Conservation (phyloP, 2,888 invertebrate species). For the Diaphora mendica region DNA sequence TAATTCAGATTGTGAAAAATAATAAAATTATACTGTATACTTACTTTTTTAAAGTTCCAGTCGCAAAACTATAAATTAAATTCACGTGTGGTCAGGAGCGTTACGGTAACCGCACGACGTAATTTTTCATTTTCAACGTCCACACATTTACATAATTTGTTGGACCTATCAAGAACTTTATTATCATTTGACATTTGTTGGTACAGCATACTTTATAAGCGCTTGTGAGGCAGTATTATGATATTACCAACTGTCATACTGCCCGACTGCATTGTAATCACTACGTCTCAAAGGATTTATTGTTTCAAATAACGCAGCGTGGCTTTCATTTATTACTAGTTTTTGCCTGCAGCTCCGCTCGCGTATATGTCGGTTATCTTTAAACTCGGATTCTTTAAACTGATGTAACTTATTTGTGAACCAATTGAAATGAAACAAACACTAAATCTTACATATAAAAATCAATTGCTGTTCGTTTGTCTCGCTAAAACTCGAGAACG, state of each 20-base stretch:
- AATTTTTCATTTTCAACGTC: constrained; percentile 42
- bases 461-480: too few relatives aligned
- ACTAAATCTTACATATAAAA: too few relatives aligned
- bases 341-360: too few relatives aligned
- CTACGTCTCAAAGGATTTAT: constrained; percentile 57
- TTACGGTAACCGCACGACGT: constrained; percentile 29
- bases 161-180: constrained; percentile 44
- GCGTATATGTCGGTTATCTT: too few relatives aligned
- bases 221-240: constrained; percentile 42
- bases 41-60: constrained; percentile 30
- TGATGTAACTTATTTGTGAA: too few relatives aligned
- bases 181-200: constrained; percentile 52
- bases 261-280: constrained; percentile 38
- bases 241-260: constrained; percentile 49
- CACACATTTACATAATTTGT: constrained; percentile 38
- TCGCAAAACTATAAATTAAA: constrained; percentile 39
- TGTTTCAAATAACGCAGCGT: constrained; percentile 44
- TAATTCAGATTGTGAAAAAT: constrained; percentile 29
- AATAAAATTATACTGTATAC: constrained; percentile 43
- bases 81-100: constrained; percentile 38
- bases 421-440: too few relatives aligned
- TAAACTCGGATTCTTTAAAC: too few relatives aligned
- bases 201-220: constrained; percentile 32
- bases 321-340: constrained; percentile 26
- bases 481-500: too few relatives aligned